Evolutionary conservation across 2,888 invertebrate species (phyloP), one percentile per base, ranked within the genome.

Genomic region (Drosophila paranaensis): DNA sequence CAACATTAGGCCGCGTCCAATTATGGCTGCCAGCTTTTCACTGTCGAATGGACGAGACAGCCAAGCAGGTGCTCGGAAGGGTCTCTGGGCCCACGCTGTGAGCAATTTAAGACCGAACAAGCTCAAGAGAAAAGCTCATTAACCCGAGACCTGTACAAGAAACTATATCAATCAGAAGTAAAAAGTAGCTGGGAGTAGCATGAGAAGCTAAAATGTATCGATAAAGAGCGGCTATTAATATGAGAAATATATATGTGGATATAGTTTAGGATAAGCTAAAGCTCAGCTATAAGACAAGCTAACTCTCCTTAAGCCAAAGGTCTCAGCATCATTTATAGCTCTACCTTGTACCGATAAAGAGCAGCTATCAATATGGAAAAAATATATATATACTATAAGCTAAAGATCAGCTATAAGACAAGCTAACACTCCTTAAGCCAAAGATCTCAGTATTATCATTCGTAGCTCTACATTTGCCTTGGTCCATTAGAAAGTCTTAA

Each of bases 1-100:
- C 81, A 88, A 84, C 84, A 88, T 88, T 84, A 88, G 69, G 79
- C 69, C 71, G 63, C 71, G 74, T 86, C 84, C 87, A 84, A 84
- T 84, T 88, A 84, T 79, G 68, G 81, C 81, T 70, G 76, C 73
- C 76, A 78, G 83, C 81, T 78, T 70, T 67, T 82, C 74, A 82
- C 74, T 84, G 82, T 76, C 82, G 63, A 70, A 62, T 14, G 46
- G 74, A 50, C 20, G 42, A 20, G 62, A 33, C 62, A 51, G 46
- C 25, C 46, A 40, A 63, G 75, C 87, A 81, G 84, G 78, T 83
- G 81, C 66, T 48, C 54, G 46, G 20, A 40, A 71, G 60, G 63
- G 67, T 65, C 67, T 20, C 58, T 64, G 53, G 66, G 55, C 61
- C 68, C 84, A 81, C 60, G 87, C 84, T 83, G 81, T 62, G 78